These are phyloP conservation scores for Zoroaster sp. DNA, from an alignment of 53 echinoderm and acorn worm species.

Conservation along the genomic window DNA sequence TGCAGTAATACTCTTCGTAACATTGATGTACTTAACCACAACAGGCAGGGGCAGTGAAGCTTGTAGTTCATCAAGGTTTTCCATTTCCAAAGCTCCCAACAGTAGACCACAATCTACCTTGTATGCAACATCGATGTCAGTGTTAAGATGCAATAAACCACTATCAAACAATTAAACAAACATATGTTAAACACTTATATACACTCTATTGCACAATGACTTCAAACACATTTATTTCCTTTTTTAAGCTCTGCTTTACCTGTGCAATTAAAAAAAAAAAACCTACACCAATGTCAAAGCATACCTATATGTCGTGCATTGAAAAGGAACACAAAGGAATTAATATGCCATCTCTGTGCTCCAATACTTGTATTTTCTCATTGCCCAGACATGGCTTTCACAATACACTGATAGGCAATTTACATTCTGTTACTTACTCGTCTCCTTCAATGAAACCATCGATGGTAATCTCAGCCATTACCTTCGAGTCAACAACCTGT, in stretches of 20 bases:
- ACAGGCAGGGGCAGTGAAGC: background rate
- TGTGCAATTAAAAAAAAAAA: no score
- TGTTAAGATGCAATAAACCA: background rate
- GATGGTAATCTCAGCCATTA: background rate
- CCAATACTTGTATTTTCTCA: no score
- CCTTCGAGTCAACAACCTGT: background rate
- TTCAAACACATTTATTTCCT: no score
- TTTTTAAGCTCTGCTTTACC: no score
- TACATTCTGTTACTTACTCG: background rate
- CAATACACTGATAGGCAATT: no score
- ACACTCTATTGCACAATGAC: no score
- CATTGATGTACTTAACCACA: background rate
- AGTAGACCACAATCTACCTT: background rate
- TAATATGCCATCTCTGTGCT: no score
- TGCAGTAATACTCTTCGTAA: background rate
- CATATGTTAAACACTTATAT: no score
- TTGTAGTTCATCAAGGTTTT: background rate
- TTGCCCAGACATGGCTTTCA: no score
- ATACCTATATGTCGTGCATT: no score
- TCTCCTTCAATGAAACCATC: background rate
- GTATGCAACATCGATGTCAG: background rate
- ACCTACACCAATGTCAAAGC: no score
- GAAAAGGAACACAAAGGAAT: no score
- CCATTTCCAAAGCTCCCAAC: background rate
- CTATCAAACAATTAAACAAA: background rate